A percentile compares a stretch with the other conserved stretches of the same genome.
Evolutionary conservation across 2,888 invertebrate species (phyloP).

Genomic region (Andrena dorsata): DNA sequence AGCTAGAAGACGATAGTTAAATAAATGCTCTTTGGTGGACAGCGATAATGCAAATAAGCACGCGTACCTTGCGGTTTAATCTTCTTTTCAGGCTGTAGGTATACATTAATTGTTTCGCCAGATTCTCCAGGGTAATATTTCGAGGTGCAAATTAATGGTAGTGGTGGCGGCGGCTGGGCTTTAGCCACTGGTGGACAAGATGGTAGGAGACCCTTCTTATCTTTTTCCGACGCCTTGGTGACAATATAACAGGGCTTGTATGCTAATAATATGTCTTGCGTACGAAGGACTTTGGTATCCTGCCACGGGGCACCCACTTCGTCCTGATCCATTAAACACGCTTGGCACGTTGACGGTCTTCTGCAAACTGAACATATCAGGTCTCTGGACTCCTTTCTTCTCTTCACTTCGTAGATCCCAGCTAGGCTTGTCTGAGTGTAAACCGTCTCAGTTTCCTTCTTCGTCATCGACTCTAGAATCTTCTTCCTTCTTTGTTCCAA

Average conservation of each 20-base stretch:
- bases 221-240: conserved; percentile 48
- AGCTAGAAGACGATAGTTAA: conserved; percentile 38
- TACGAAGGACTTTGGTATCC: conserved; percentile 57
- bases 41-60: background rate
- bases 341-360: conserved; percentile 61
- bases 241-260: conserved; percentile 71
- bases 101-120: conserved; percentile 23
- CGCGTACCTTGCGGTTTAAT: conserved; percentile 42
- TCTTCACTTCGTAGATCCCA: conserved; percentile 65
- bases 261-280: conserved; percentile 73
- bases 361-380: conserved; percentile 64
- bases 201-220: conserved; percentile 13
- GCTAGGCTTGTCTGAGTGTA: conserved; percentile 71
- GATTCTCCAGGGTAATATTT: conserved; percentile 7
- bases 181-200: conserved; percentile 13
- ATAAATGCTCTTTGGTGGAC: background rate
- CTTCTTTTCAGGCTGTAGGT: conserved; percentile 17
- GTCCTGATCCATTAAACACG: conserved; percentile 44
- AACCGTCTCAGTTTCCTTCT: conserved; percentile 52
- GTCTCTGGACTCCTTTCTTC: conserved; percentile 57
- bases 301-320: background rate
- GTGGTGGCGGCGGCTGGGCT: background rate
- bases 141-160: too few relatives aligned
- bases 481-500: conserved; percentile 63
- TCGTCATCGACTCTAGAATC: conserved; percentile 59